phyloP scores from a whole-genome alignment of 2,888 invertebrate species.

The Disparrhopalites patrizii region DNA sequence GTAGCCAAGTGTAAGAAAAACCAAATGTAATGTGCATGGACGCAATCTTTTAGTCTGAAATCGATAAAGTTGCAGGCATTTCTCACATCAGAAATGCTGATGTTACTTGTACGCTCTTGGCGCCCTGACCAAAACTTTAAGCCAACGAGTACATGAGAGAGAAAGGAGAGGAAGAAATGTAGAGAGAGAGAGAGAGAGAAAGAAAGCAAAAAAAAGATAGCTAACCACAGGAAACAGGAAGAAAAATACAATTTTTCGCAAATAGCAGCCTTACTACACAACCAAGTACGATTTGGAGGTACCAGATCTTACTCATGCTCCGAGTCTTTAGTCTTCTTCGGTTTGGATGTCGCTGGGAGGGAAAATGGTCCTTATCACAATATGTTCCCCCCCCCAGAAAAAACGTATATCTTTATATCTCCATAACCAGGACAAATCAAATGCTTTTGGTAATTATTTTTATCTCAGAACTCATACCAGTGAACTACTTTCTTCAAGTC shows the following conservation, averaged over 20 bases:
- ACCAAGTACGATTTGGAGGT: not conserved
- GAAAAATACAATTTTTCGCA: constrained; percentile 7
- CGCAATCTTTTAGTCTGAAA: constrained; percentile 11
- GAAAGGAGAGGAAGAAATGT: not conserved
- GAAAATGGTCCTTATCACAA: constrained; percentile 9
- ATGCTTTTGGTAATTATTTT: constrained; percentile 3
- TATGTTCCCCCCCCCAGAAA: constrained; percentile 6
- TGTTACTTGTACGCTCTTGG: constrained; percentile 5
- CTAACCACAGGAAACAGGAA: constrained; percentile 8
- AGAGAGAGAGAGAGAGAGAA: not conserved
- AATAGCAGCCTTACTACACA: not conserved
- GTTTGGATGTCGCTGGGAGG: too few relatives aligned
- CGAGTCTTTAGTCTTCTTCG: too few relatives aligned
- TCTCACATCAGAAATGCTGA: constrained; percentile 20
- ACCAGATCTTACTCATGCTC: too few relatives aligned
- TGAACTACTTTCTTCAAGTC: too few relatives aligned
- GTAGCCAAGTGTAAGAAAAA: constrained; percentile 8
- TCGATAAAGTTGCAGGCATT: constrained; percentile 26
- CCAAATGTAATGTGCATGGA: constrained; percentile 16
- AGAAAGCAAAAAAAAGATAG: not conserved
- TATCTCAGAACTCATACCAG: not conserved
- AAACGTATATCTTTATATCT: too few relatives aligned
- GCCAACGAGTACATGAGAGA: not conserved
- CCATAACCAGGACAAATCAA: constrained; percentile 1
- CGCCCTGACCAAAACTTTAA: not conserved